phyloP scores from a whole-genome alignment of 1,140 invertebrate genomes.

The Drosophila nikananu region DNA sequence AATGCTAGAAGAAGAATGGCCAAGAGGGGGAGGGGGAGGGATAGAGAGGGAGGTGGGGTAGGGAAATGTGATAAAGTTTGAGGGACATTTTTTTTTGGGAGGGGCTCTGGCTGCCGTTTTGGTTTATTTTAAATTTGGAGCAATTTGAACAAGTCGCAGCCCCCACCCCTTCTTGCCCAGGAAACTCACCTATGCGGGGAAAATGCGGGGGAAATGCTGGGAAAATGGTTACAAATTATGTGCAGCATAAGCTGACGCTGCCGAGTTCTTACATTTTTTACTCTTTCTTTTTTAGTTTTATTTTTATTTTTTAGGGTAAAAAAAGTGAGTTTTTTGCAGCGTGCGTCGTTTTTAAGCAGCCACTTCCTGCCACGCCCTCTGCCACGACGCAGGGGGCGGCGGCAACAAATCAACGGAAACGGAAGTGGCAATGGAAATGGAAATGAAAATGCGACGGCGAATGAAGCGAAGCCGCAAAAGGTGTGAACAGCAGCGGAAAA shows the following conservation, averaged over 20 bases:
- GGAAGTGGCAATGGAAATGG: slow-evolving; percentile 82
- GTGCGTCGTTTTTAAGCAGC: slow-evolving; percentile 74
- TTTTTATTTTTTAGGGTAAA: neutral
- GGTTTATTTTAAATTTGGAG: slow-evolving; percentile 76
- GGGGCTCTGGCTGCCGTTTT: slow-evolving; percentile 20
- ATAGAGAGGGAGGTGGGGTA: neutral
- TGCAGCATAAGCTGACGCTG: slow-evolving; percentile 58
- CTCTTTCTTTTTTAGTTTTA: slow-evolving; percentile 9
- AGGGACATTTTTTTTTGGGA: neutral
- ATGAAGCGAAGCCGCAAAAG: slow-evolving; percentile 69
- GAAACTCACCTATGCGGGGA: slow-evolving; percentile 29
- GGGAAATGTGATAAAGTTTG: slow-evolving; percentile 54
- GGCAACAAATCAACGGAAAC: slow-evolving; percentile 80
- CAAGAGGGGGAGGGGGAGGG: neutral
- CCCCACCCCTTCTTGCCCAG: too few species aligned
- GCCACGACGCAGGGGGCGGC: slow-evolving; percentile 12
- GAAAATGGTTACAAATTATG: slow-evolving; percentile 78
- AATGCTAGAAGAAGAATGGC: slow-evolving; percentile 26
- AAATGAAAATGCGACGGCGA: slow-evolving; percentile 66
- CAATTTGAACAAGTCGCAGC: slow-evolving; percentile 51
- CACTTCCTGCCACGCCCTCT: slow-evolving; percentile 69
- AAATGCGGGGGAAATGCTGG: neutral
- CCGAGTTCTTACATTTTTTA: slow-evolving; percentile 11
- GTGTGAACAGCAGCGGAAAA: slow-evolving; percentile 58
- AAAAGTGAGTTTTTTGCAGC: slow-evolving; percentile 44